These are phyloP conservation scores for Taxidea taxus DNA, from an alignment of 2,113 vertebrate genomes.

Conservation along the genomic window DNA sequence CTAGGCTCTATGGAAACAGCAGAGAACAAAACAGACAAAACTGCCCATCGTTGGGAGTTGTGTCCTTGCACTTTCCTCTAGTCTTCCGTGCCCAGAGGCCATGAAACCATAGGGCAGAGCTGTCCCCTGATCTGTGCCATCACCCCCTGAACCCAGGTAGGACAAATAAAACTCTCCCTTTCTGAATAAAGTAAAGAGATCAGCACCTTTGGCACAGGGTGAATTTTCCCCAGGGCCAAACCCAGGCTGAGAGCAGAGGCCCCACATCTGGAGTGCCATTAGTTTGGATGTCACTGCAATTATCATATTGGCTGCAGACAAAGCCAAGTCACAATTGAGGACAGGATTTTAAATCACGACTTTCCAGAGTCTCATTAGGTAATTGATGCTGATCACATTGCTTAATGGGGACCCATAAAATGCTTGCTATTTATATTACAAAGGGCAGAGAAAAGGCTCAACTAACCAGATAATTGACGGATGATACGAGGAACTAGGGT, in stretches of 20 bases:
- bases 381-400: slow-evolving; percentile 85
- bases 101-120: neutral
- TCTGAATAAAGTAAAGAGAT: slow-evolving; percentile 10
- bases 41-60: neutral
- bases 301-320: slow-evolving; percentile 81
- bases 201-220: slow-evolving; percentile 8
- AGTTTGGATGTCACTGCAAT: slow-evolving; percentile 82
- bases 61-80: neutral
- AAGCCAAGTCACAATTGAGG: slow-evolving; percentile 81
- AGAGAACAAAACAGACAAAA: slow-evolving; percentile 25
- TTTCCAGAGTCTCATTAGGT: slow-evolving; percentile 84
- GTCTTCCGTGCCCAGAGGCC: neutral
- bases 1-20: neutral
- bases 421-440: slow-evolving; percentile 80
- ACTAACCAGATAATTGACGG: slow-evolving; percentile 79
- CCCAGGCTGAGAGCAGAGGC: slow-evolving; percentile 71
- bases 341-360: slow-evolving; percentile 83
- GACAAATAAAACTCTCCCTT: neutral
- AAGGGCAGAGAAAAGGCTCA: slow-evolving; percentile 76
- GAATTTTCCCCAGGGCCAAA: slow-evolving; percentile 76
- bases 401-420: slow-evolving; percentile 82
- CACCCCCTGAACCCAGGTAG: neutral
- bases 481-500: neutral
- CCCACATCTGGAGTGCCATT: slow-evolving; percentile 81
- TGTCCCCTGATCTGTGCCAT: neutral